Conservation (phyloP, 1,140 invertebrate genomes). For the Pseudomyrmex flavicornis region DNA sequence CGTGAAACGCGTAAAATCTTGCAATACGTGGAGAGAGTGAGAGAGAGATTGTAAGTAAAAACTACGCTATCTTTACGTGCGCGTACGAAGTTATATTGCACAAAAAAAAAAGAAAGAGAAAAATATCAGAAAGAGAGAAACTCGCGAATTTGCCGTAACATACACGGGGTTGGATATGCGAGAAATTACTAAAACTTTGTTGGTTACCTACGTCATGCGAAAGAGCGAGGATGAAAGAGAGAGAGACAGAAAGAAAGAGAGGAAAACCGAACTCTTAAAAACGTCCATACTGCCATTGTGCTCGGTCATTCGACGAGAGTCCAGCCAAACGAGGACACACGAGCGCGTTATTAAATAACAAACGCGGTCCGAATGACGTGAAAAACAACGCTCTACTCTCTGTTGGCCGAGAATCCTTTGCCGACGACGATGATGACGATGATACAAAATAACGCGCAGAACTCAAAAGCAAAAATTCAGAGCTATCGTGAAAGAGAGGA, state of each 20-base stretch:
- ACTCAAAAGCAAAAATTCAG: conserved; percentile 35
- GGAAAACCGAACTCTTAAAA: conserved; percentile 46
- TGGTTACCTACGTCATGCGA: conserved; percentile 2
- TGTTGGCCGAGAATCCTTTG: conserved; percentile 20
- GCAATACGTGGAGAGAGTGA: not conserved
- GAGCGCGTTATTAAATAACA: conserved; percentile 52
- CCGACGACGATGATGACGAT: not conserved
- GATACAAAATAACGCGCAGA: conserved; percentile 36
- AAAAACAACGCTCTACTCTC: conserved; percentile 10
- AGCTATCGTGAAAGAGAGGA: conserved; percentile 6
- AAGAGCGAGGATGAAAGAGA: conserved; percentile 8
- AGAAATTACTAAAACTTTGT: conserved; percentile 55
- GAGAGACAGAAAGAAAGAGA: not conserved
- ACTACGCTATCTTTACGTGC: conserved; percentile 32
- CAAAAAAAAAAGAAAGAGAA: not conserved
- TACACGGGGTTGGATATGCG: conserved; percentile 5
- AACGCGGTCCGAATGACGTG: conserved; percentile 43
- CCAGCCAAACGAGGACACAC: conserved; percentile 29
- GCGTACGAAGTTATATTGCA: conserved; percentile 28
- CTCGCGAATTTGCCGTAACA: not conserved
- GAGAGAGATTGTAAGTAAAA: conserved; percentile 16
- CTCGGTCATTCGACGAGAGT: conserved; percentile 51
- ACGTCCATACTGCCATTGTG: conserved; percentile 48
- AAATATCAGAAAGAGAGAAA: not conserved
- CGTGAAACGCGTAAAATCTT: conserved; percentile 6